Conservation (phyloP, 2,113 vertebrate genomes). For the Redunca redunca region DNA sequence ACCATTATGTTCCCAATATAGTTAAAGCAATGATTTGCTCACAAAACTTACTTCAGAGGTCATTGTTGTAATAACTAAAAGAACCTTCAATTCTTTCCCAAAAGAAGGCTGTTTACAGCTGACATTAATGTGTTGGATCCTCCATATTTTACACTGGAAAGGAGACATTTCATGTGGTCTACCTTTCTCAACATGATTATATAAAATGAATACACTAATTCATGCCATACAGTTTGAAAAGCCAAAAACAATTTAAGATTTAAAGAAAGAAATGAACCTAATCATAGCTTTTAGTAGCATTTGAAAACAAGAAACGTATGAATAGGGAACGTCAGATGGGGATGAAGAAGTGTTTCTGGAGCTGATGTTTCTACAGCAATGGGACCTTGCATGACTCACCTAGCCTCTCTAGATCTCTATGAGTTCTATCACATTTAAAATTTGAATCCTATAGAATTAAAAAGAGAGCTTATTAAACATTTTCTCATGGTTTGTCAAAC, state of each 20-base stretch:
- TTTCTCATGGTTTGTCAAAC: neutral
- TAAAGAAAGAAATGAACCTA: neutral
- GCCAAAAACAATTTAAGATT: neutral
- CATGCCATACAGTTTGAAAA: neutral
- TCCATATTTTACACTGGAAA: neutral
- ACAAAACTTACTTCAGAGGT: neutral
- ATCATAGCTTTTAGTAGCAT: neutral
- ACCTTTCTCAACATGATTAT: neutral
- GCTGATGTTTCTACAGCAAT: neutral
- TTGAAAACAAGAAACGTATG: neutral
- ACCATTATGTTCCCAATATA: neutral
- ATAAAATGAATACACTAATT: neutral
- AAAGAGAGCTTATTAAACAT: neutral
- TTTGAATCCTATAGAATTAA: neutral
- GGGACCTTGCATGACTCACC: neutral
- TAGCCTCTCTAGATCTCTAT: neutral
- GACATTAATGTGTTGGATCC: neutral
- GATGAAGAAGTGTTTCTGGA: neutral
- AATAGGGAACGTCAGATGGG: neutral
- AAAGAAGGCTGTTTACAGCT: neutral
- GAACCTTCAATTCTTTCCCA: neutral
- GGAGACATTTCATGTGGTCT: neutral
- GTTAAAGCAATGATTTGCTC: neutral
- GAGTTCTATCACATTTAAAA: neutral
- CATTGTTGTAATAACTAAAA: neutral